A percentile compares a stretch with the other conserved stretches of the same genome.
Evolutionary conservation across 2,888 invertebrate genomes (phyloP).

Genomic region (Epinotia demarniana): DNA sequence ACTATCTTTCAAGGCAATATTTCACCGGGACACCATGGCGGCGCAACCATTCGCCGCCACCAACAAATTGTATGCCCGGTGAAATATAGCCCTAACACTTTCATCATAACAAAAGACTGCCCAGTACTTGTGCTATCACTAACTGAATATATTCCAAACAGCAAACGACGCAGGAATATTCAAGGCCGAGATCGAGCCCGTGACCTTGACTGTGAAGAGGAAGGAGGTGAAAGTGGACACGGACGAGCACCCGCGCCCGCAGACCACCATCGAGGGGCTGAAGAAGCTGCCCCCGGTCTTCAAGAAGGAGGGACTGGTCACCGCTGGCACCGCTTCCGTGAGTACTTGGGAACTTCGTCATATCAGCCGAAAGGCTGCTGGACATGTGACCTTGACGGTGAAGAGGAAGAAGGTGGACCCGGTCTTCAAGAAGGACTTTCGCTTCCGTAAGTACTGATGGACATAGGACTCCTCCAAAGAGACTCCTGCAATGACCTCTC

Average conservation of each 20-base stretch:
- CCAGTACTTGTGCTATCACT: no score
- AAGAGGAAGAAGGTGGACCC: slow-evolving; percentile 89
- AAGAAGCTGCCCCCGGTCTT: slow-evolving; percentile 95
- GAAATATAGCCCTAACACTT: no score
- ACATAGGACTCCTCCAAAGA: no score
- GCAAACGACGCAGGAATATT: slow-evolving; percentile 95
- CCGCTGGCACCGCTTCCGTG: slow-evolving; percentile 97
- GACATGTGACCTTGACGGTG: no score
- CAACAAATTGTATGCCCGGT: no score
- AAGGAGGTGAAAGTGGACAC: slow-evolving; percentile 90
- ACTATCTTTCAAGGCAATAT: no score
- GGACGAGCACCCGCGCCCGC: slow-evolving; percentile 97
- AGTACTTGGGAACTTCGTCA: slow-evolving; percentile 57
- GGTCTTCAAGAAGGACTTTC: slow-evolving; percentile 91
- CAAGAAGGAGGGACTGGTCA: slow-evolving; percentile 97
- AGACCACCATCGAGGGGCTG: slow-evolving; percentile 93
- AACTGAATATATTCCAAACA: slow-evolving; percentile 57
- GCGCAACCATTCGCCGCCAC: no score
- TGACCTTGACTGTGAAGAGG: slow-evolving; percentile 93
- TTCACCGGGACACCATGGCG: no score
- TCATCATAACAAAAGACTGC: no score
- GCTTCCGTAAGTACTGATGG: slow-evolving; percentile 73
- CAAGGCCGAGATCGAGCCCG: slow-evolving; percentile 94
- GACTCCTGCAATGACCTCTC: no score
- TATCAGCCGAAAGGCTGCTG: no score